A percentile compares a stretch with the other conserved stretches of the same genome.
phyloP scores from a whole-genome alignment of 2,888 invertebrate genomes.

The Elmis aenea region DNA sequence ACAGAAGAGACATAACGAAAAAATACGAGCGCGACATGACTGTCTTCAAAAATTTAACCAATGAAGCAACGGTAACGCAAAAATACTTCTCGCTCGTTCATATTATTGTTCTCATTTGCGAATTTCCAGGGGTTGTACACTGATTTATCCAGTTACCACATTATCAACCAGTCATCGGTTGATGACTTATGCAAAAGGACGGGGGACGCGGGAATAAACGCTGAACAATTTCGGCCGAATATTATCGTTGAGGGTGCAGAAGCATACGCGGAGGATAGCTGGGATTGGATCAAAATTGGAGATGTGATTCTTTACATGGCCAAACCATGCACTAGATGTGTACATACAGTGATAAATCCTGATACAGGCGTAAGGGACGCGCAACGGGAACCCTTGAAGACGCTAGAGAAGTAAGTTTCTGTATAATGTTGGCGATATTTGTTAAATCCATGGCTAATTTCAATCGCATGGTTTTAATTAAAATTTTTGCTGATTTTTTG shows the following conservation, averaged over 20 bases:
- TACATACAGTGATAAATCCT: slow-evolving; percentile 47
- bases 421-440: not conserved
- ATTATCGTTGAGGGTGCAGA: slow-evolving; percentile 48
- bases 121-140: slow-evolving; percentile 47
- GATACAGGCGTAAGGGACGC: slow-evolving; percentile 45
- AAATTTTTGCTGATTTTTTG: too few relatives aligned
- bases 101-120: not conserved
- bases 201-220: slow-evolving; percentile 39
- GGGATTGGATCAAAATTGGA: slow-evolving; percentile 56
- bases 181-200: slow-evolving; percentile 50
- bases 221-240: slow-evolving; percentile 54
- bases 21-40: slow-evolving; percentile 28
- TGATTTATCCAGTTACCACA: slow-evolving; percentile 51
- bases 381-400: slow-evolving; percentile 50
- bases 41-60: slow-evolving; percentile 33
- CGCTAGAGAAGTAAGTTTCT: slow-evolving; percentile 49
- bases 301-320: slow-evolving; percentile 48
- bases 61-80: slow-evolving; percentile 32
- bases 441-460: too few relatives aligned
- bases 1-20: slow-evolving; percentile 30
- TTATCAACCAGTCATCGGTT: slow-evolving; percentile 51
- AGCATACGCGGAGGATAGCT: slow-evolving; percentile 52
- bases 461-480: too few relatives aligned
- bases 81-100: not conserved
- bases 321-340: slow-evolving; percentile 55